Conservation (phyloP, 2,888 invertebrate species). For the Spilarctia lutea region DNA sequence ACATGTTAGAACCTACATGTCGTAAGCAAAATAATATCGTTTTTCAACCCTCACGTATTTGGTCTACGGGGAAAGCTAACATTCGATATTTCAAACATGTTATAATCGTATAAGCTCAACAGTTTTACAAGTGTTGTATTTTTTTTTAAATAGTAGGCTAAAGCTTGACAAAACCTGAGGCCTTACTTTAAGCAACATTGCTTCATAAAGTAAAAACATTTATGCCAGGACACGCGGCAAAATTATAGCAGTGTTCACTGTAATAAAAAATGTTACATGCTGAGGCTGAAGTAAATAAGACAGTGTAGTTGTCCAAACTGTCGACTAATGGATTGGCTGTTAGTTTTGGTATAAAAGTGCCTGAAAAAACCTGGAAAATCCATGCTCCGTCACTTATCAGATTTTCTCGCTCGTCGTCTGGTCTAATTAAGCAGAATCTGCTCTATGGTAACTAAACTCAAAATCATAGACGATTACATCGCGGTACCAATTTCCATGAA, state of each 20-base stretch:
- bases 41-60: background rate
- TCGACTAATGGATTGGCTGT: background rate
- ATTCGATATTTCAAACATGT: background rate
- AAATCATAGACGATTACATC: too few species aligned
- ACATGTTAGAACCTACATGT: background rate
- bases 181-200: background rate
- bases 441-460: too few species aligned
- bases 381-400: background rate
- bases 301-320: background rate
- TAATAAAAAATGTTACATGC: slow-evolving; percentile 1
- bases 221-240: background rate
- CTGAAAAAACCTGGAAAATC: background rate
- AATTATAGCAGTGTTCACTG: background rate
- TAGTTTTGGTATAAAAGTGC: background rate
- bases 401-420: too few species aligned
- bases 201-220: background rate
- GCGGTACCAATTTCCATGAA: too few species aligned
- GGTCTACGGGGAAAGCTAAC: background rate
- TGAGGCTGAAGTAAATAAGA: background rate
- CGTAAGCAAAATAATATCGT: background rate
- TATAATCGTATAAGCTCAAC: background rate
- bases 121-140: background rate
- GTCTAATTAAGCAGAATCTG: too few species aligned
- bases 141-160: background rate
- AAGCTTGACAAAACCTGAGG: background rate